phyloP scores from a whole-genome alignment of 2,888 invertebrate genomes.

The Brassicogethes aeneus region DNA sequence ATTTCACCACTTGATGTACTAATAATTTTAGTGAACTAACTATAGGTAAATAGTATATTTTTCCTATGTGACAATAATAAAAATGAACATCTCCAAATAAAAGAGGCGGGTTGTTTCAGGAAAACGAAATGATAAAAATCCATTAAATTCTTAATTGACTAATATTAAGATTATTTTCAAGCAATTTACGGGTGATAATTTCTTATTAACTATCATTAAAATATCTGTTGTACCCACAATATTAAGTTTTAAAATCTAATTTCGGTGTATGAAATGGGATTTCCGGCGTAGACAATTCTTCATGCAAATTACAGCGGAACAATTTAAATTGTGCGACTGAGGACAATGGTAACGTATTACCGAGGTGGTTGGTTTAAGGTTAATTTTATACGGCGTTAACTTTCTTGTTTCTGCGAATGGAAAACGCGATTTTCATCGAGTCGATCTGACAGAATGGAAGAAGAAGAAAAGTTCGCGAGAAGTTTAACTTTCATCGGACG shows the following conservation, averaged over 20 bases:
- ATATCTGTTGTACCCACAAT: background rate
- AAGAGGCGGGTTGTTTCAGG: no score
- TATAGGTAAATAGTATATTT: no score
- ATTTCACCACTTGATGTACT: no score
- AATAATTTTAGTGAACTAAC: no score
- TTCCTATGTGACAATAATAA: no score
- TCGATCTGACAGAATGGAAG: slow-evolving; percentile 15
- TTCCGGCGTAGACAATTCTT: slow-evolving; percentile 12
- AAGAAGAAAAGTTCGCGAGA: slow-evolving; percentile 21
- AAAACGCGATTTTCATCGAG: slow-evolving; percentile 29
- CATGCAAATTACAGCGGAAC: slow-evolving; percentile 28
- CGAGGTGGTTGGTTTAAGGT: slow-evolving; percentile 25
- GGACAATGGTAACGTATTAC: slow-evolving; percentile 30
- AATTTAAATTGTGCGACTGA: slow-evolving; percentile 27
- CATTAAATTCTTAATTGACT: no score
- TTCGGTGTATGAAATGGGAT: slow-evolving; percentile 11
- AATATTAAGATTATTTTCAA: no score
- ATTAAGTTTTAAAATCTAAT: slow-evolving; percentile 11
- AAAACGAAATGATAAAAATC: no score
- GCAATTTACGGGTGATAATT: no score
- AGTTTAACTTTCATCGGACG: slow-evolving; percentile 23
- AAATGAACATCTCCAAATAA: no score
- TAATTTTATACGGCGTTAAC: slow-evolving; percentile 31
- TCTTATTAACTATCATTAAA: background rate
- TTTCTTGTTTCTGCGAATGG: slow-evolving; percentile 28